Evolutionary conservation across 35 echinoderm and acorn worm genomes (phyloP).

Genomic region (Heliocidaris tuberculata): DNA sequence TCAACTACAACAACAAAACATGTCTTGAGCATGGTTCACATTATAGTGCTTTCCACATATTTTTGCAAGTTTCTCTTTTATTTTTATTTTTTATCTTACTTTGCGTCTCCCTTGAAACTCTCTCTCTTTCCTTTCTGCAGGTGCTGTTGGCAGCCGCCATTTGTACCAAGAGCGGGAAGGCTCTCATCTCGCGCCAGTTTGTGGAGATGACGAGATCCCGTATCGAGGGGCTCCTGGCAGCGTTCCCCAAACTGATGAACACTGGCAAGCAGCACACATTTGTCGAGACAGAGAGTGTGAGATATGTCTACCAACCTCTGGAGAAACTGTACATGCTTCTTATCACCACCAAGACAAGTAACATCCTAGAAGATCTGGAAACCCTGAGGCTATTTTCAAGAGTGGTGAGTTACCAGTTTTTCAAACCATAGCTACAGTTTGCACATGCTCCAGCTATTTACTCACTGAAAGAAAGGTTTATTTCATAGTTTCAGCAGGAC

Average conservation of each 20-base stretch:
- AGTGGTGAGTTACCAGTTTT: conserved; percentile 90
- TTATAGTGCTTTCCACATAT: too few species aligned
- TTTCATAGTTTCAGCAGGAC: too few species aligned
- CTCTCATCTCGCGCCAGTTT: conserved; percentile 89
- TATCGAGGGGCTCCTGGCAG: conserved; percentile 93
- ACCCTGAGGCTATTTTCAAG: conserved; percentile 92
- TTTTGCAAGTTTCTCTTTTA: too few species aligned
- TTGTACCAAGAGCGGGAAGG: conserved; percentile 94
- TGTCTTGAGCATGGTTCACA: too few species aligned
- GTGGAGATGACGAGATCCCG: conserved; percentile 93
- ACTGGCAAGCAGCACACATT: conserved; percentile 99
- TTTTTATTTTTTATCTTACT: too few species aligned
- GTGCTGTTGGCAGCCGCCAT: conserved; percentile 96
- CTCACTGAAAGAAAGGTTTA: too few species aligned
- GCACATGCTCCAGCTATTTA: too few species aligned
- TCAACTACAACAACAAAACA: too few species aligned
- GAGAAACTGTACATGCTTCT: conserved; percentile 99
- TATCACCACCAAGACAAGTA: conserved; percentile 99
- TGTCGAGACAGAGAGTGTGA: conserved; percentile 94
- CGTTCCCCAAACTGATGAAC: conserved; percentile 99
- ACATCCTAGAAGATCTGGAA: conserved; percentile 98
- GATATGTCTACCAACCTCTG: conserved; percentile 94
- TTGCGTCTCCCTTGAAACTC: too few species aligned
- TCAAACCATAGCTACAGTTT: too few species aligned
- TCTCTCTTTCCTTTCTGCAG: conserved; percentile 51